A percentile compares a stretch with the other conserved stretches of the same genome.
Conservation (phyloP, 2,113 vertebrate genomes). For the Cervus canadensis region DNA sequence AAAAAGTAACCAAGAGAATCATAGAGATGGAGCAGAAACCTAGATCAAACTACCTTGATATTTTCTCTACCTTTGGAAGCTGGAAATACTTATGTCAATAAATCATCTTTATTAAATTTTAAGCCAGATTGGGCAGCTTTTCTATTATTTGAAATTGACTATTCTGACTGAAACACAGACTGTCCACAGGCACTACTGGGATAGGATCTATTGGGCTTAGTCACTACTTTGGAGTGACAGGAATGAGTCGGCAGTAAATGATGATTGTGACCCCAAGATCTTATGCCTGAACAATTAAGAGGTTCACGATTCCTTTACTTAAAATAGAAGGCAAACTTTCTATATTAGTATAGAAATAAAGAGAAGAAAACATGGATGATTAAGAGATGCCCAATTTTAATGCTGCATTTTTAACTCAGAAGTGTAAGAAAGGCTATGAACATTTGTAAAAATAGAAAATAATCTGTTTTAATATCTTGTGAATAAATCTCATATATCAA, state of each 20-base stretch:
- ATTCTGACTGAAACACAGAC: neutral
- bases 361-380: neutral
- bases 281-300: neutral
- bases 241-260: neutral
- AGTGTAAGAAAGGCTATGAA: neutral
- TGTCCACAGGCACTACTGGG: neutral
- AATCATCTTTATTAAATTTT: neutral
- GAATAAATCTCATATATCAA: neutral
- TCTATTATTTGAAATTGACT: neutral
- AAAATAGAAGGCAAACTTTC: neutral
- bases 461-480: neutral
- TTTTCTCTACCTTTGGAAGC: neutral
- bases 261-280: neutral
- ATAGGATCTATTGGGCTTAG: neutral
- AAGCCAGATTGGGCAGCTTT: neutral
- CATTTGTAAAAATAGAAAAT: neutral
- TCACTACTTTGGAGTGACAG: neutral
- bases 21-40: neutral
- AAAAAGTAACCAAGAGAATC: neutral
- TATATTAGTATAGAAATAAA: neutral
- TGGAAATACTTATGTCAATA: neutral
- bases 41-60: neutral
- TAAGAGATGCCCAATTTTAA: neutral
- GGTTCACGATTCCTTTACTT: neutral
- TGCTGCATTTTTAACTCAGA: neutral